Evolutionary conservation across 2,113 vertebrate genomes (phyloP).

Genomic region (Centropus bengalensis): DNA sequence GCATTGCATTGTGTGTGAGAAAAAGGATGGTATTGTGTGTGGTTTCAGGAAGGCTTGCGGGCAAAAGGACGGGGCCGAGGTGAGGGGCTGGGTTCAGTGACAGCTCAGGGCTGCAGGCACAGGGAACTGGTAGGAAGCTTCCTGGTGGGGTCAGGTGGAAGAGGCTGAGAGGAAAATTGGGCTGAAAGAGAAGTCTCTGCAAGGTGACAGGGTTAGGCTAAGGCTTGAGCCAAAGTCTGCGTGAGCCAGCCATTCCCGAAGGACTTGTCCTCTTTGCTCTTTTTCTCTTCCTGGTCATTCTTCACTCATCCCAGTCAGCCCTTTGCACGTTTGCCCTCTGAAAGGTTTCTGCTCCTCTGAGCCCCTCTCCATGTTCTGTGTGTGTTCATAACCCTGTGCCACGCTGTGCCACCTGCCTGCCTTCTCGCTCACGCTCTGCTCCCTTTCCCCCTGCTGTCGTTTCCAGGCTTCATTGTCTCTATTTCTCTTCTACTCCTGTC

Average conservation of each 20-base stretch:
- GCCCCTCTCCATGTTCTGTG: conserved; percentile 25
- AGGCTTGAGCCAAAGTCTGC: not conserved
- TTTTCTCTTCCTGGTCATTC: not conserved
- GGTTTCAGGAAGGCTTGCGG: not conserved
- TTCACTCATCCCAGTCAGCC: not conserved
- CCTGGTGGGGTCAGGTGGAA: not conserved
- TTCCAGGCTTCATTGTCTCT: conserved; percentile 78
- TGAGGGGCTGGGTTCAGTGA: not conserved
- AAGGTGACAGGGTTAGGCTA: not conserved
- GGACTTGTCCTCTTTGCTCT: not conserved
- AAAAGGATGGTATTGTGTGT: not conserved
- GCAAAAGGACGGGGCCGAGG: not conserved
- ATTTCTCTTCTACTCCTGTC: conserved; percentile 88
- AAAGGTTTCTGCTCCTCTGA: not conserved
- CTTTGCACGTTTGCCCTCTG: not conserved
- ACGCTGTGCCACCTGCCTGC: not conserved
- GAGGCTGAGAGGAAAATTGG: not conserved
- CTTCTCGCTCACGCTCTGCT: conserved; percentile 14
- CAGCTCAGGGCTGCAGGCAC: not conserved
- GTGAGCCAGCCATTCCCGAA: not conserved
- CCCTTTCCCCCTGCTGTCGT: conserved; percentile 42
- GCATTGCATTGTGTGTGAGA: accelerated
- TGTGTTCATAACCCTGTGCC: conserved; percentile 10
- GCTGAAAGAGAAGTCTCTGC: not conserved
- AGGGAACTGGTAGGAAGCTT: not conserved